These are phyloP conservation scores for Gymnothorax javanicus DNA, from an alignment of 2,797 vertebrate species.

Conservation along the genomic window DNA sequence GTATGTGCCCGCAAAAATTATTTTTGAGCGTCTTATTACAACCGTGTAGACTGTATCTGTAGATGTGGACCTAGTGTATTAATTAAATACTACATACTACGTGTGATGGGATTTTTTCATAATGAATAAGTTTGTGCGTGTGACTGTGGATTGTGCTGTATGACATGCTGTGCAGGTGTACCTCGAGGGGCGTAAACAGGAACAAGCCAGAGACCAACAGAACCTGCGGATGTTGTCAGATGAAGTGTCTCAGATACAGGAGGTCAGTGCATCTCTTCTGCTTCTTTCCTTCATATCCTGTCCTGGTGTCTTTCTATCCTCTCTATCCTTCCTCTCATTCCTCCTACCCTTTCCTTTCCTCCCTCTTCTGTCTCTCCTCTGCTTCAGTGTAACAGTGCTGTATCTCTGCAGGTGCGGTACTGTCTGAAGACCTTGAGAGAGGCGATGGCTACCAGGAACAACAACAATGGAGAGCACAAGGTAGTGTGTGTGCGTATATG, in stretches of 20 bases:
- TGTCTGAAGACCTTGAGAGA: slow-evolving; percentile 77
- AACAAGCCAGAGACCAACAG: slow-evolving; percentile 77
- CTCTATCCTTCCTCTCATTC: slow-evolving; percentile 60
- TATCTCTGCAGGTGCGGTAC: slow-evolving; percentile 71
- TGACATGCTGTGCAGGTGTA: slow-evolving; percentile 77
- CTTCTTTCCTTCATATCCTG: slow-evolving; percentile 42
- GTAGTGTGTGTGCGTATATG: background rate
- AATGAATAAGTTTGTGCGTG: background rate
- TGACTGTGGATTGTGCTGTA: background rate
- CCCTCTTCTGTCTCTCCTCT: background rate
- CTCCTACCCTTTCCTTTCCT: slow-evolving; percentile 9
- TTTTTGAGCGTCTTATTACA: background rate
- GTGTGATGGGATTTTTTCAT: background rate
- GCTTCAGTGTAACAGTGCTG: slow-evolving; percentile 36
- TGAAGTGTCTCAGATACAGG: slow-evolving; percentile 88
- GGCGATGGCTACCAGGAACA: slow-evolving; percentile 77
- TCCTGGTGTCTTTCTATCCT: slow-evolving; percentile 1
- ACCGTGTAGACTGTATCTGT: background rate
- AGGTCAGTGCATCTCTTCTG: slow-evolving; percentile 70
- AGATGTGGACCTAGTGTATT: background rate
- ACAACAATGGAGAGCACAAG: slow-evolving; percentile 55
- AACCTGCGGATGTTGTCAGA: slow-evolving; percentile 84
- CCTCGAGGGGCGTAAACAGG: slow-evolving; percentile 79
- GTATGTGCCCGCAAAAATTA: background rate
- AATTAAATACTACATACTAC: background rate